Base-by-base conservation (phyloP, 2,797 vertebrate species). In the Gymnopithys bicolor region DNA sequence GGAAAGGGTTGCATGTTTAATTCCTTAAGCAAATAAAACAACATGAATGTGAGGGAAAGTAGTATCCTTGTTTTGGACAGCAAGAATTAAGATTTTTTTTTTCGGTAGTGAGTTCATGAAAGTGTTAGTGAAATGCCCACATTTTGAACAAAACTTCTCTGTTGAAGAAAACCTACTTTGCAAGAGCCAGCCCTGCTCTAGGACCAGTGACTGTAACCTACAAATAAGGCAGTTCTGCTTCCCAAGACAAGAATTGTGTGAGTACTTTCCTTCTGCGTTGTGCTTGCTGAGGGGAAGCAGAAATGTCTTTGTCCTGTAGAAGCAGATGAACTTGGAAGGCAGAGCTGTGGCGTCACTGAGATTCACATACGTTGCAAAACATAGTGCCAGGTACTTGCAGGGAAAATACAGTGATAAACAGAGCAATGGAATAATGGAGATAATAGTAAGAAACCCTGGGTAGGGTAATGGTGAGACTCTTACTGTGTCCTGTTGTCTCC, bases 321-420 rank as follows among this genome's bases (percentile, higher is more conserved):
- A 90, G 52, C 16, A 78, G 53, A 32, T 83, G 41, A n/a, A n/a
- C 8, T 52, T 77, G 30, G 30, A 49, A 64, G 43, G 27, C 39
- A 48, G 37, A 89, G 17, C 7, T 62, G 35, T 51, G 46, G 13
- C 0, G 0, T 63, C 39, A 11, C 52, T 79, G 35, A 76, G 45
- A n/a, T 43, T 43, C 4, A 1, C 17, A 19, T 21, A 1, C 1
- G 0, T 24, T 67, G 25, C 22, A 60, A 37, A 60, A 27, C 16
- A 7, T 13, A 28, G 7, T 76, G 63, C 53, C 30, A 35, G 9
- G 12, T 53, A 19, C 30, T 51, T 15, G 1, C 10, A 53, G 52
- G 33, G 19, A 25, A 79, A 13, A 16, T 48, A 23, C 59, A 30
- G 19, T 30, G 13, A 30, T 55, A 33, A 77, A 8, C 24, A 59